Conservation (phyloP, 1,140 invertebrate species). For the Sarcophaga bullata region DNA sequence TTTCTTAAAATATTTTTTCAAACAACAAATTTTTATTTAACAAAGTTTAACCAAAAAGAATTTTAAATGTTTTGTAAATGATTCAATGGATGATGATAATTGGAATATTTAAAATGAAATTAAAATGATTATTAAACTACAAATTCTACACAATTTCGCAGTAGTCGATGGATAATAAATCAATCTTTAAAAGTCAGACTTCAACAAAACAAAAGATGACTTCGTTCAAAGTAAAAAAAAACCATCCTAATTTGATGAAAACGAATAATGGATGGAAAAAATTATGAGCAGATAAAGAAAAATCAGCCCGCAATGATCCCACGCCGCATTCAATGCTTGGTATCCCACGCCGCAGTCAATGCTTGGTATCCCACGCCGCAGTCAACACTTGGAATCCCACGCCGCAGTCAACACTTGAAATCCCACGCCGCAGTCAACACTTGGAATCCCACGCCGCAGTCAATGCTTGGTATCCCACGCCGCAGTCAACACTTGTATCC, state of each 20-base stretch:
- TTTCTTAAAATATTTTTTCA: not conserved
- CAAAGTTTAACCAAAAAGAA: not conserved
- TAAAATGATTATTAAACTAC: not conserved
- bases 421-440: slow-evolving; percentile 53
- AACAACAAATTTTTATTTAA: not conserved
- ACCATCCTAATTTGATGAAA: slow-evolving; percentile 9
- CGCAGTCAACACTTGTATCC: slow-evolving; percentile 46
- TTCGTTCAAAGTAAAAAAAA: not conserved
- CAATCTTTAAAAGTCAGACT: not conserved
- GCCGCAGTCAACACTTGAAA: slow-evolving; percentile 46
- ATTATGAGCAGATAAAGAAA: not conserved
- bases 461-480: slow-evolving; percentile 45
- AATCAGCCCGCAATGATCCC: slow-evolving; percentile 29
- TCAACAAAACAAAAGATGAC: too few relatives aligned
- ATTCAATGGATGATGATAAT: not conserved
- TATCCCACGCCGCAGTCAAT: slow-evolving; percentile 45
- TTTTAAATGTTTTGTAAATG: too few relatives aligned
- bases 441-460: slow-evolving; percentile 51
- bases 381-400: slow-evolving; percentile 44
- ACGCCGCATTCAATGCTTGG: slow-evolving; percentile 43
- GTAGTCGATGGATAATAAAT: not conserved
- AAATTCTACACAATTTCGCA: slow-evolving; percentile 18
- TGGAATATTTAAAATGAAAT: not conserved
- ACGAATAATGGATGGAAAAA: slow-evolving; percentile 1
- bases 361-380: slow-evolving; percentile 42